A percentile compares a stretch with the other conserved stretches of the same genome.
These are phyloP conservation scores for Thomomys bottae DNA, from an alignment of 2,113 vertebrate genomes.

Conservation along the genomic window DNA sequence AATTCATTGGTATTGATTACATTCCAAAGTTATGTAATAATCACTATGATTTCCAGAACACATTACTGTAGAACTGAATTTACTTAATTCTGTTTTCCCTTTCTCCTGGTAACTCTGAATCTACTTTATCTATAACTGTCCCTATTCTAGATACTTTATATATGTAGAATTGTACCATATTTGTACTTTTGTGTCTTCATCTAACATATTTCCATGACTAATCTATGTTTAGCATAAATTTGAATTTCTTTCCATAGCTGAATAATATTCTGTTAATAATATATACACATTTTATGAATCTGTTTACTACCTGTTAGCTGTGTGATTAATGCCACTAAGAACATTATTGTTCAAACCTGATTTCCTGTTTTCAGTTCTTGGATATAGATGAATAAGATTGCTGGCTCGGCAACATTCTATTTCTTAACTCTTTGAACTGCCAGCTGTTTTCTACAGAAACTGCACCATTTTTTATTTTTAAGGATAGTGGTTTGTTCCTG, in stretches of 20 bases:
- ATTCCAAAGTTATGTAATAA: neutral
- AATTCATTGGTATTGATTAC: neutral
- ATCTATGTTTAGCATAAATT: neutral
- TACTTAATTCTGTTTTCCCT: neutral
- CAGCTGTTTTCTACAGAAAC: neutral
- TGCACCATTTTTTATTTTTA: neutral
- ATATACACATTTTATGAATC: neutral
- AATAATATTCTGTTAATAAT: neutral
- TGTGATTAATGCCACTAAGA: neutral
- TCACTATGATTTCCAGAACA: neutral
- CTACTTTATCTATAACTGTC: neutral
- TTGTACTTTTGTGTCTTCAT: constrained; percentile 29
- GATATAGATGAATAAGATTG: neutral
- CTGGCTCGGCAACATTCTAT: neutral
- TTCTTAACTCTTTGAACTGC: neutral
- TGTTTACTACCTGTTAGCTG: neutral
- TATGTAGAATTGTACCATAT: neutral
- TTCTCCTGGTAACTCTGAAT: neutral
- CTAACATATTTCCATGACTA: constrained; percentile 10
- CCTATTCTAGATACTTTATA: neutral
- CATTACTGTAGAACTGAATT: neutral
- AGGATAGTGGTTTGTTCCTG: neutral
- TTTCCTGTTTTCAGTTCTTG: neutral
- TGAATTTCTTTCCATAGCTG: neutral
- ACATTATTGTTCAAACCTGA: neutral